Conservation (phyloP, 2,888 invertebrate genomes). For the Drosophila nr. perissopoda region DNA sequence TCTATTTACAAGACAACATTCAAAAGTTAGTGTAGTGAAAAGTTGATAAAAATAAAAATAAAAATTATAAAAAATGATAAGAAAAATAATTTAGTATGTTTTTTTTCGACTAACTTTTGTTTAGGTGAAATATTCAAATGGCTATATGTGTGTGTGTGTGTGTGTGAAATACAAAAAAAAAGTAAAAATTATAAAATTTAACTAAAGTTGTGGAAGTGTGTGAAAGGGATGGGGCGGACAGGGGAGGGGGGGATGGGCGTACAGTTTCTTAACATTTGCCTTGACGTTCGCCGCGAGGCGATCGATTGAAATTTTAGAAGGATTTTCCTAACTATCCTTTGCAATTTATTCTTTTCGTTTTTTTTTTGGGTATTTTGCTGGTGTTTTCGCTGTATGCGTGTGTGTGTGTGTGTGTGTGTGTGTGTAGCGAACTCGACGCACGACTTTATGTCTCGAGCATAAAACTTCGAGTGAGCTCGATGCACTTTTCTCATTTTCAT, state of each 20-base stretch:
- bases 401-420: conserved; percentile 21
- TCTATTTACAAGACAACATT: conserved; percentile 51
- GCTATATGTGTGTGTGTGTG: not conserved
- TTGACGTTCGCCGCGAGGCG: conserved; percentile 52
- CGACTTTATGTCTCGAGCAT: conserved; percentile 83
- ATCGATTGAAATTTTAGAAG: conserved; percentile 46
- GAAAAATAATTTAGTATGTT: conserved; percentile 19
- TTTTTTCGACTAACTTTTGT: conserved; percentile 32
- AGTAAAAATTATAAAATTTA: conserved; percentile 54
- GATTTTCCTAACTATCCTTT: not conserved
- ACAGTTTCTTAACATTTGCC: conserved; percentile 18
- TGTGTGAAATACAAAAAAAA: conserved; percentile 11
- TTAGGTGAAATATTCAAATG: not conserved
- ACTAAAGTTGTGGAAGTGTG: conserved; percentile 41
- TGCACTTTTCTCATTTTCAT: conserved; percentile 25
- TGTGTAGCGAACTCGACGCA: conserved; percentile 74
- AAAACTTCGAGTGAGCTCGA: conserved; percentile 82
- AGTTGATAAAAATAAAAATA: conserved; percentile 11
- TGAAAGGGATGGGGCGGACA: not conserved
- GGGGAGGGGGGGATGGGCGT: not conserved
- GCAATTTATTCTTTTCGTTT: not conserved
- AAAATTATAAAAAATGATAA: conserved; percentile 2
- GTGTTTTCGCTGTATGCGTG: conserved; percentile 6
- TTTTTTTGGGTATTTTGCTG: conserved; percentile 10
- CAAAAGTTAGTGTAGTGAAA: conserved; percentile 9